Percentiles rank a stretch among this genome's conserved stretches.
Conservation (phyloP, 35 echinoderm and acorn worm species). For the Anneissia japonica region DNA sequence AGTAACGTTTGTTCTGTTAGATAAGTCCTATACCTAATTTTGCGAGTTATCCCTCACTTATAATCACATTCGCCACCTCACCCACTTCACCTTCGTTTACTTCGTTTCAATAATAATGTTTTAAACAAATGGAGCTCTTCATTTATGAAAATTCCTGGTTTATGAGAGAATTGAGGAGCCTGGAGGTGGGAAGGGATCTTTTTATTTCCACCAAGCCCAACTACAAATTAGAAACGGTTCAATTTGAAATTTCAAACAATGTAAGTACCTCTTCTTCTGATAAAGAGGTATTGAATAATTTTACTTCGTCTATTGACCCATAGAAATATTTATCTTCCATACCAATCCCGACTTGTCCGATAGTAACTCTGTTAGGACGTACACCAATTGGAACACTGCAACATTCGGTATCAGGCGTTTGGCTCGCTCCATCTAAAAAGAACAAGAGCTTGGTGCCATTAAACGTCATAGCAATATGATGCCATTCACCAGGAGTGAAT, state of each 20-base stretch:
- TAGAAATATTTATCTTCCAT: neutral
- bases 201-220: too few species aligned
- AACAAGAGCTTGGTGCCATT: neutral
- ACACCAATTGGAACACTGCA: neutral
- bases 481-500: neutral
- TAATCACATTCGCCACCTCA: too few species aligned
- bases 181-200: too few species aligned
- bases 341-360: neutral
- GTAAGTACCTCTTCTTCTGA: neutral
- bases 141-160: too few species aligned
- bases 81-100: too few species aligned
- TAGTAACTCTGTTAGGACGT: neutral
- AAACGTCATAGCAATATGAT: neutral
- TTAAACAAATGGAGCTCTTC: too few species aligned
- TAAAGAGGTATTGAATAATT: neutral
- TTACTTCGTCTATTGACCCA: neutral
- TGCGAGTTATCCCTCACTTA: too few species aligned
- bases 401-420: neutral
- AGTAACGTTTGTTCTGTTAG: too few species aligned
- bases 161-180: too few species aligned
- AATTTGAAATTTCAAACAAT: neutral
- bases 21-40: too few species aligned
- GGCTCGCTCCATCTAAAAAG: neutral
- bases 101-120: too few species aligned
- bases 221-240: too few species aligned